These are phyloP conservation scores for Adrianichthys oophorus DNA, from an alignment of 2,797 vertebrate genomes.

Conservation along the genomic window DNA sequence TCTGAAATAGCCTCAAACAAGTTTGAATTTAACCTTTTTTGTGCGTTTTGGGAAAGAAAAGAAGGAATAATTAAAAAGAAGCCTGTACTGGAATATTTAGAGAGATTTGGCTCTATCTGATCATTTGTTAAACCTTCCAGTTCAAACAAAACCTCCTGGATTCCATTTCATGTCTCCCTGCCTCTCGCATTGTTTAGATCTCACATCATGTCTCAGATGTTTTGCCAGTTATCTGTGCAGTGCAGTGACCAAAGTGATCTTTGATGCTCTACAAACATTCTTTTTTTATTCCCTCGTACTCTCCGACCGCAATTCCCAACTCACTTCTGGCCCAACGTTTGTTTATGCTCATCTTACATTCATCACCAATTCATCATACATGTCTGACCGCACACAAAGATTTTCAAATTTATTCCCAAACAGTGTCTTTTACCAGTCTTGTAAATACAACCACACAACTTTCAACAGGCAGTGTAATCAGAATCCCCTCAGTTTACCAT, in stretches of 20 bases:
- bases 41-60: too few relatives aligned
- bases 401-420: slow-evolving; percentile 33
- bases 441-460: slow-evolving; percentile 34
- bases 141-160: too few relatives aligned
- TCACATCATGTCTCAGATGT: background rate
- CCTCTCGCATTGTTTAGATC: background rate
- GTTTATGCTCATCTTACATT: slow-evolving; percentile 32
- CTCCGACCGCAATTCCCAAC: background rate
- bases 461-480: slow-evolving; percentile 21
- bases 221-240: background rate
- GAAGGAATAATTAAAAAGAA: too few relatives aligned
- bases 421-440: slow-evolving; percentile 26
- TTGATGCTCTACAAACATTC: background rate
- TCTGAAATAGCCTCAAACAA: too few relatives aligned
- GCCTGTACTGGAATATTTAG: too few relatives aligned
- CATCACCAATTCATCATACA: slow-evolving; percentile 29
- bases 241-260: slow-evolving; percentile 1
- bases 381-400: slow-evolving; percentile 21
- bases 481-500: slow-evolving; percentile 45
- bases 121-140: too few relatives aligned
- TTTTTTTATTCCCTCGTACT: background rate
- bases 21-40: too few relatives aligned
- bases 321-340: slow-evolving; percentile 28
- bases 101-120: too few relatives aligned
- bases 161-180: too few relatives aligned